These are phyloP conservation scores for Synaphobranchus kaupii DNA, from an alignment of 2,797 vertebrate species.

Conservation along the genomic window DNA sequence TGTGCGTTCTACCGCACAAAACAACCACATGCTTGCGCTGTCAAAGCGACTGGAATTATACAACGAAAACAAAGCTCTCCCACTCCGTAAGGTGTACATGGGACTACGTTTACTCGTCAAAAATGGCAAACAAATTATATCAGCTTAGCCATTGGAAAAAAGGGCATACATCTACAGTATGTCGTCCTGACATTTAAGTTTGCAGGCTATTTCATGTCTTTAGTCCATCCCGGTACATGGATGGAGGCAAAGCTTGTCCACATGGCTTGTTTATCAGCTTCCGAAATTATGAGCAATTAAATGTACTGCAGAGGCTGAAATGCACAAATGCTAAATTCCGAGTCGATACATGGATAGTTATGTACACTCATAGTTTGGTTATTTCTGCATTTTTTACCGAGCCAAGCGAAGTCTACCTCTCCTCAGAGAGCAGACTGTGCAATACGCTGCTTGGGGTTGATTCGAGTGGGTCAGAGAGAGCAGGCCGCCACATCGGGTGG, in stretches of 20 bases:
- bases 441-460: neutral
- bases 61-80: neutral
- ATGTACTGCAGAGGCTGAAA: neutral
- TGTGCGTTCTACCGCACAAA: neutral
- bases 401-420: neutral
- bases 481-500: neutral
- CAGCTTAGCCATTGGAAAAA: neutral
- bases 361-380: neutral
- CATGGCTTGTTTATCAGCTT: neutral
- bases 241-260: neutral
- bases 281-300: neutral
- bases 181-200: neutral
- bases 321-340: neutral
- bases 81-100: neutral
- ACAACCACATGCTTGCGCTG: neutral
- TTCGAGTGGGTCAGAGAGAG: conserved; percentile 8
- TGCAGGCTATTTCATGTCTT: neutral
- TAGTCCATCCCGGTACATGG: neutral
- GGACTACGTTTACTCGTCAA: neutral
- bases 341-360: neutral
- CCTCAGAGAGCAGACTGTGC: neutral
- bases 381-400: conserved; percentile 13
- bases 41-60: neutral
- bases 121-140: neutral
- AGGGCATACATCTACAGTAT: neutral